These are phyloP conservation scores for Heliocidaris tuberculata DNA, from an alignment of 35 echinoderm and acorn worm species.

Conservation along the genomic window DNA sequence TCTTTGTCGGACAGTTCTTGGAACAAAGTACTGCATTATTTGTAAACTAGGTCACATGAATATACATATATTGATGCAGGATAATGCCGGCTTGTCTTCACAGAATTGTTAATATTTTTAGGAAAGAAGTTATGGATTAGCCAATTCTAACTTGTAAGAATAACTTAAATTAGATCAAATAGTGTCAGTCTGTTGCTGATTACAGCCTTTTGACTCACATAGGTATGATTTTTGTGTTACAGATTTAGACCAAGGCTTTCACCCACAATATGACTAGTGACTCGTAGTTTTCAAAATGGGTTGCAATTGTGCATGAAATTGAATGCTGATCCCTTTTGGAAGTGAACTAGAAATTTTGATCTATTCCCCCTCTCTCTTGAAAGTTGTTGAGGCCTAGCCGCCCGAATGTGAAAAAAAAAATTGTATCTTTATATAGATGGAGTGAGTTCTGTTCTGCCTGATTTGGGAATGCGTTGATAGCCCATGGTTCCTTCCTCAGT, in stretches of 20 bases:
- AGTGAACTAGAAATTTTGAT: neutral
- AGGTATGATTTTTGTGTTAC: neutral
- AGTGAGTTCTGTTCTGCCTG: neutral
- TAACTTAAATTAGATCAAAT: neutral
- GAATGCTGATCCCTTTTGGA: neutral
- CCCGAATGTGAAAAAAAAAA: neutral
- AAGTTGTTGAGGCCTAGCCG: neutral
- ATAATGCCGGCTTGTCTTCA: neutral
- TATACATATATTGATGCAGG: neutral
- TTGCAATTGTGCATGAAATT: neutral
- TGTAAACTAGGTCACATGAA: neutral
- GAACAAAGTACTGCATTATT: too few species aligned
- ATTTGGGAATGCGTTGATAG: slow-evolving; percentile 34
- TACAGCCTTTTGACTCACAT: neutral
- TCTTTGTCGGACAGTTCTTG: too few species aligned
- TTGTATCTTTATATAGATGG: neutral
- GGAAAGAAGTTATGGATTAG: neutral
- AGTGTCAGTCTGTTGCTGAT: neutral
- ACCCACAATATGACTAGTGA: neutral
- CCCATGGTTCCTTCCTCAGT: neutral
- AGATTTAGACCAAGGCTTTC: neutral
- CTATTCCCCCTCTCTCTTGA: neutral
- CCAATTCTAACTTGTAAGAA: neutral
- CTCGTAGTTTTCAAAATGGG: neutral
- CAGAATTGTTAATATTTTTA: neutral